These are phyloP conservation scores for Lethrus apterus DNA, from an alignment of 1,140 invertebrate genomes.

Conservation along the genomic window DNA sequence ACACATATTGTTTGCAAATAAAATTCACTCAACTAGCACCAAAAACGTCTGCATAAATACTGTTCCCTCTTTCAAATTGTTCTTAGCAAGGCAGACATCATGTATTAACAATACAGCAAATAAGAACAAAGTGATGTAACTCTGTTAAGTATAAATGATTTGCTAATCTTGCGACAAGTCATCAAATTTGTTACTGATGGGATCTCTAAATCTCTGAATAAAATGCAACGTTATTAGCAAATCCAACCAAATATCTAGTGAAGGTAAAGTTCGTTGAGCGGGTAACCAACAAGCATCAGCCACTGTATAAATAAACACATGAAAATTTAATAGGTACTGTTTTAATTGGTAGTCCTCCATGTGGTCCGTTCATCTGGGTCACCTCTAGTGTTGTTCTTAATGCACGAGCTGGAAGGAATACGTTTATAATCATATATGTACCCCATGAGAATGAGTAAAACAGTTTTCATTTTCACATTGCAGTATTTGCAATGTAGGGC, in stretches of 20 bases:
- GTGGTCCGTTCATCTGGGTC: slow-evolving; percentile 4
- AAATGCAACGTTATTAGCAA: slow-evolving; percentile 21
- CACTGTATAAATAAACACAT: slow-evolving; percentile 35
- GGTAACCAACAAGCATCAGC: slow-evolving; percentile 34
- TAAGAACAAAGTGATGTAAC: not conserved
- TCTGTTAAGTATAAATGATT: not conserved
- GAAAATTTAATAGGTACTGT: slow-evolving; percentile 34
- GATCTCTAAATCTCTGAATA: no score
- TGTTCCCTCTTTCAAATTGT: no score
- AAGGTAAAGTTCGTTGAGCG: slow-evolving; percentile 31
- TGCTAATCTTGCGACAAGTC: not conserved
- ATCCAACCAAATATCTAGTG: slow-evolving; percentile 31
- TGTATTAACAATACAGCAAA: no score
- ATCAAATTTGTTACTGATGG: no score
- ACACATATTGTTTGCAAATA: no score
- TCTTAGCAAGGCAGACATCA: no score
- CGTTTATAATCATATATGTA: slow-evolving; percentile 25
- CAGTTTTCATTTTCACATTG: slow-evolving; percentile 17
- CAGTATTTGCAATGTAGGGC: slow-evolving; percentile 28
- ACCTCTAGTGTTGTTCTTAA: slow-evolving; percentile 17
- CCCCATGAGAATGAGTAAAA: slow-evolving; percentile 14
- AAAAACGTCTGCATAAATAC: no score
- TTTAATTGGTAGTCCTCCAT: slow-evolving; percentile 21
- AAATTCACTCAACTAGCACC: no score
- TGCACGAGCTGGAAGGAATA: slow-evolving; percentile 27